These are phyloP conservation scores for Neolamprologus multifasciatus DNA, from an alignment of 2,797 vertebrate species.

Conservation along the genomic window DNA sequence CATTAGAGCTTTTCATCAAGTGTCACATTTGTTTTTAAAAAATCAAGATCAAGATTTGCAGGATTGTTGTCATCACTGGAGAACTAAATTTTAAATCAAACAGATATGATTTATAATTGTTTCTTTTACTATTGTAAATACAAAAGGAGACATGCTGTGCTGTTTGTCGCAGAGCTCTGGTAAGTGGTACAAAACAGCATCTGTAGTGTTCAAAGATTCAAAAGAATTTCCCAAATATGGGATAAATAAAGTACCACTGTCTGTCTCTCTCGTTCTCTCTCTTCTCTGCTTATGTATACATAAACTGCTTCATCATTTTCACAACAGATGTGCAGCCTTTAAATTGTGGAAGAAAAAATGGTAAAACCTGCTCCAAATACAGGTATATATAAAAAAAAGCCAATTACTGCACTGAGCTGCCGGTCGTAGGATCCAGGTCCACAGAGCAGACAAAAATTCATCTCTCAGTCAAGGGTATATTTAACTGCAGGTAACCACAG, in stretches of 20 bases:
- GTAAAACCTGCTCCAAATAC: background rate
- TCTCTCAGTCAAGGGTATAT: background rate
- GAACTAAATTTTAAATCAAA: background rate
- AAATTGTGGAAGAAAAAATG: background rate
- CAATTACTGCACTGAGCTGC: background rate
- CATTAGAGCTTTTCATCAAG: background rate
- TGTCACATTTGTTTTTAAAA: background rate
- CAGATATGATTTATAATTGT: background rate
- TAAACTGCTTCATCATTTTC: background rate
- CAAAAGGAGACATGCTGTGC: background rate
- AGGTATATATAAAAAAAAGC: background rate
- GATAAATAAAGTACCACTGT: background rate
- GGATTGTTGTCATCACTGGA: background rate
- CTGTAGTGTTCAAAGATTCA: background rate
- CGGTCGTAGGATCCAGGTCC: background rate
- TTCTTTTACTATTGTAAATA: background rate
- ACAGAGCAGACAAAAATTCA: background rate
- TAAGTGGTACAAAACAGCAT: background rate
- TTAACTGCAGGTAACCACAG: background rate
- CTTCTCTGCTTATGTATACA: background rate
- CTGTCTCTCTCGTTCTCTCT: background rate
- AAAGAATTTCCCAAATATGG: background rate
- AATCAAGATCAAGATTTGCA: background rate
- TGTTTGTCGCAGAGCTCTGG: background rate
- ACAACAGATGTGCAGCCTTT: background rate